Conservation (phyloP, 2,888 invertebrate genomes). For the Agonopterix alstromeriana region DNA sequence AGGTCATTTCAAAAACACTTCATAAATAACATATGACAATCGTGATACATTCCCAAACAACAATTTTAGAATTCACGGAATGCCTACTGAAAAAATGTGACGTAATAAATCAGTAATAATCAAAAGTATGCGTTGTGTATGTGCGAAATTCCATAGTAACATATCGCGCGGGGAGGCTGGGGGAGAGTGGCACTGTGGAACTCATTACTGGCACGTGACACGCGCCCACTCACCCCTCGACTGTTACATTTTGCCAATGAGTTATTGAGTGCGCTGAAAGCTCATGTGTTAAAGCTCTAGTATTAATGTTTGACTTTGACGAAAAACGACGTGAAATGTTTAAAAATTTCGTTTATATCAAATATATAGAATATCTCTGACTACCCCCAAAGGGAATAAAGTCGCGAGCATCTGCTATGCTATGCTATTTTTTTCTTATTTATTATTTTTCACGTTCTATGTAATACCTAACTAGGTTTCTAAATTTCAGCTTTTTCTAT, state of each 20-base stretch:
- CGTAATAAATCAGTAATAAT: constrained; percentile 60
- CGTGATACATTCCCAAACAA: no score
- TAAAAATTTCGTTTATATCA: constrained; percentile 11
- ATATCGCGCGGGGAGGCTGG: constrained; percentile 33
- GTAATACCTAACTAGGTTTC: no score
- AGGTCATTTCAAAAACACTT: no score
- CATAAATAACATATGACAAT: no score
- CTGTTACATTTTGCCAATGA: constrained; percentile 68
- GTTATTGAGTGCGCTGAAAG: constrained; percentile 69
- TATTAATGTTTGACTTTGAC: constrained; percentile 39
- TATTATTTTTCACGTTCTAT: no score
- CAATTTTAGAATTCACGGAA: background rate
- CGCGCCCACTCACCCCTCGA: constrained; percentile 46
- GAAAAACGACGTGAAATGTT: constrained; percentile 21
- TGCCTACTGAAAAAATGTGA: constrained; percentile 29
- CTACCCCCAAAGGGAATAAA: no score
- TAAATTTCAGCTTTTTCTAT: no score
- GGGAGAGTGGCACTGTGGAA: constrained; percentile 55
- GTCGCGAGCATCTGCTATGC: no score
- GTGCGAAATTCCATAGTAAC: constrained; percentile 68
- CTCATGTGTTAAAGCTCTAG: constrained; percentile 55
- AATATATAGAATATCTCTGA: background rate
- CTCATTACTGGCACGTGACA: constrained; percentile 76
- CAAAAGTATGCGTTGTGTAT: constrained; percentile 45
- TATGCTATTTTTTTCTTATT: no score